Evolutionary conservation across 92 coral and sea anemone genomes (phyloP).

Genomic region (Umimayanthus chanpuru): DNA sequence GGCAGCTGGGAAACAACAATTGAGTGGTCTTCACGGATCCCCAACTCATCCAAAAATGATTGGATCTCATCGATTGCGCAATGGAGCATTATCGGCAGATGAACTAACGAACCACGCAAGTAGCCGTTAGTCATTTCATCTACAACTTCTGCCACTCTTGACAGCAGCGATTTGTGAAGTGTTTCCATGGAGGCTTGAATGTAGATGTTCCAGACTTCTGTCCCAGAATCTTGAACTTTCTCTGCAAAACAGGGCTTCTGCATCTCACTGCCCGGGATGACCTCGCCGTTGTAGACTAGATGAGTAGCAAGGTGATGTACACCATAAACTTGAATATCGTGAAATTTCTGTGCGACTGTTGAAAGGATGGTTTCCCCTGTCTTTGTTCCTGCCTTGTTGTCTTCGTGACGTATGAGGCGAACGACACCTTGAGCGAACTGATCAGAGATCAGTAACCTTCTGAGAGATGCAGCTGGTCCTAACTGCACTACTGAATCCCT

Average conservation of each 20-base stretch:
- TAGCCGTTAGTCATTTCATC: conserved; percentile 45
- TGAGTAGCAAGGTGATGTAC: conserved; percentile 42
- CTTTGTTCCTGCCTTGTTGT: background rate
- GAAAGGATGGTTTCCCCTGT: conserved; percentile 34
- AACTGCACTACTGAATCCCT: background rate
- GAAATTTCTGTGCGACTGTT: conserved; percentile 34
- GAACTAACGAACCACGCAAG: conserved; percentile 42
- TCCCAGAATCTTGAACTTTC: conserved; percentile 25
- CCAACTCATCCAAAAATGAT: conserved; percentile 49
- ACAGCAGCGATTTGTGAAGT: background rate
- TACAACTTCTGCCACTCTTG: conserved; percentile 50
- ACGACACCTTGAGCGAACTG: conserved; percentile 63
- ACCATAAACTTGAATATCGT: conserved; percentile 50
- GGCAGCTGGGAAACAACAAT: background rate
- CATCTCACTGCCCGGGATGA: conserved; percentile 51
- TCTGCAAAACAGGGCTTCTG: conserved; percentile 65
- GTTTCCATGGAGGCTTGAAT: conserved; percentile 32
- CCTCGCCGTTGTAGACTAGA: conserved; percentile 40
- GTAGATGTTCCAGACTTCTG: conserved; percentile 65
- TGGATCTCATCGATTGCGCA: conserved; percentile 34
- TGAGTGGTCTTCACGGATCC: conserved; percentile 63
- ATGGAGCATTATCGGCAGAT: conserved; percentile 56
- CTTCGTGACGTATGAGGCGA: conserved; percentile 70
- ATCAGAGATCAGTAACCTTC: conserved; percentile 28
- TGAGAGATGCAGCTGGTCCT: conserved; percentile 40